Evolutionary conservation across 2,888 invertebrate species (phyloP).

Genomic region (Epinotia bilunana): DNA sequence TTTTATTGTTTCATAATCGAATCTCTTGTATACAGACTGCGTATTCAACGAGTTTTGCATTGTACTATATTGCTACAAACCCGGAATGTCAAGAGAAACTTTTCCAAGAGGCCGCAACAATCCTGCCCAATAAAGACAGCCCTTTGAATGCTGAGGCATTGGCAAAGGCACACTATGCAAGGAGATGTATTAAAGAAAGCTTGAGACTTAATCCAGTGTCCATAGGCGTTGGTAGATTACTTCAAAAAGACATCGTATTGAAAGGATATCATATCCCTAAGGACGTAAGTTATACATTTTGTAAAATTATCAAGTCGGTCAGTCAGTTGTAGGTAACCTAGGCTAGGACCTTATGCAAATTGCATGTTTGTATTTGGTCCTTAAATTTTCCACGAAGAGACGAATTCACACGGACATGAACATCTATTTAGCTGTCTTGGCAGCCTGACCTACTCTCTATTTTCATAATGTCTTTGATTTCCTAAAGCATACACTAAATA

Average conservation of each 20-base stretch:
- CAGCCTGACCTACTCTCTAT: too few relatives aligned
- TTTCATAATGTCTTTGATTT: too few relatives aligned
- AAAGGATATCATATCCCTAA: conserved; percentile 90
- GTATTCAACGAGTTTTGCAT: conserved; percentile 89
- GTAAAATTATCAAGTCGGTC: too few relatives aligned
- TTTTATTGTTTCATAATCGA: not conserved
- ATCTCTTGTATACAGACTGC: conserved; percentile 85
- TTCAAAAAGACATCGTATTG: conserved; percentile 88
- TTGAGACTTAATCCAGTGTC: conserved; percentile 93
- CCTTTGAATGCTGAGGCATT: conserved; percentile 84
- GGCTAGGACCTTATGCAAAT: not conserved
- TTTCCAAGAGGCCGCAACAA: conserved; percentile 84
- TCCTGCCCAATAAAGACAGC: conserved; percentile 82
- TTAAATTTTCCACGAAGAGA: too few relatives aligned
- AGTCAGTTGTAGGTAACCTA: not conserved
- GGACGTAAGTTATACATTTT: conserved; percentile 83
- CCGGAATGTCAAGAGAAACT: conserved; percentile 87
- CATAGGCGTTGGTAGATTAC: conserved; percentile 91
- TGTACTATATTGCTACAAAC: conserved; percentile 92
- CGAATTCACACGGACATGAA: too few relatives aligned
- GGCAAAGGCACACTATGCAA: conserved; percentile 87
- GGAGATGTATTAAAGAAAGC: conserved; percentile 93
- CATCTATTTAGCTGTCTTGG: too few relatives aligned
- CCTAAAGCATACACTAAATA: too few relatives aligned
- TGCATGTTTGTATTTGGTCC: too few relatives aligned